Evolutionary conservation across 2,888 invertebrate genomes (phyloP), one percentile per base, ranked within the genome.

Genomic region (Andrena bicolor): DNA sequence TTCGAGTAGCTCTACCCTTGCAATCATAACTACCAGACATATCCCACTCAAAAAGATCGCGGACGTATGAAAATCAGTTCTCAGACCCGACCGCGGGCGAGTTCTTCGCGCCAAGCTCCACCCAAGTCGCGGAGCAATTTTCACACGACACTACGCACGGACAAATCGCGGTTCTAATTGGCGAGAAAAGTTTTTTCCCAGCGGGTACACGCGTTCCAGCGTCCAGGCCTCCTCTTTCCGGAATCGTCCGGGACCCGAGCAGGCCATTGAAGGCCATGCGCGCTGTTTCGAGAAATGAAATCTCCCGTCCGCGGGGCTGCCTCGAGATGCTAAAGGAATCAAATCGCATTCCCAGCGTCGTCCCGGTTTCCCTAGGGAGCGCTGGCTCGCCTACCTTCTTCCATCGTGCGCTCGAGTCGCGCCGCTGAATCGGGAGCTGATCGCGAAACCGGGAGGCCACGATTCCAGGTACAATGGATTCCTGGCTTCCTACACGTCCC

Each of bases 341-440:
- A 91, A 92, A 91, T 92, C 88, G 88, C 91, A 91, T 92, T 91
- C 90, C 53, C 84, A 56, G 80, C 76, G 74, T 82, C 78, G 75
- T 87, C 86, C 88, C 53, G 80, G 81, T 85, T 86, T 88, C 88
- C 88, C 84, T 80, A 83, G 81, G 80, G 80, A 88, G 86, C 78
- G 85, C 85, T 78, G 78, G 8, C 66, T n/a, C 70, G 70, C 72
- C 76, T 63, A n/a, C 51, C 65, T 83, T 60, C 65, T 70, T 71
- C 69, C 68, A 64, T 66, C 66, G 70, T 73, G n/a, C 20, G 49
- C 48, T 20, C 61, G 76, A 69, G 74, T 49, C 73, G 51, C 72
- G 51, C 32, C 76, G 41, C 76, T 72, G 84, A 71, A 76, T 76
- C 80, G 77, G 72, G 70, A 71, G 70, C 80, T 74, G 76, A 53